Evolutionary conservation across 35 echinoderm and acorn worm genomes (phyloP).

Genomic region (Ophiothrix spiculata): DNA sequence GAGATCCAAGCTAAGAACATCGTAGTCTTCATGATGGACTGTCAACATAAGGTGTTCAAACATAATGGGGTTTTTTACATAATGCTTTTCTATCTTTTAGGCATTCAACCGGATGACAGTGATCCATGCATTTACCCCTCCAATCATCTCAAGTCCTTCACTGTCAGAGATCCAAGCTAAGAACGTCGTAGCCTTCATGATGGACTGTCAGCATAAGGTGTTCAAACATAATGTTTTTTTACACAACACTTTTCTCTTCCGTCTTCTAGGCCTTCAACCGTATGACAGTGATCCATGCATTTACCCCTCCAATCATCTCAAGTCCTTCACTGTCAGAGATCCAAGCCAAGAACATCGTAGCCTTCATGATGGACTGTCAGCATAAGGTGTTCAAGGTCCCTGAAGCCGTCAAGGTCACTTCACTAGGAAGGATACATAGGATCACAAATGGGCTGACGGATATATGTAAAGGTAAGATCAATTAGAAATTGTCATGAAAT

Average conservation of each 20-base stretch:
- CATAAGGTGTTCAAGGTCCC: slow-evolving; percentile 65
- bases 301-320: slow-evolving; percentile 54
- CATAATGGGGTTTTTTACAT: too few species aligned
- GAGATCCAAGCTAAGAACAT: slow-evolving; percentile 70
- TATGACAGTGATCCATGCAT: slow-evolving; percentile 50
- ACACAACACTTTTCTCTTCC: too few species aligned
- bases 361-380: slow-evolving; percentile 81
- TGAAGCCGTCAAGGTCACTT: slow-evolving; percentile 31
- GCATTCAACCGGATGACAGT: slow-evolving; percentile 75
- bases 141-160: slow-evolving; percentile 51
- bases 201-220: slow-evolving; percentile 64
- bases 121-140: slow-evolving; percentile 40
- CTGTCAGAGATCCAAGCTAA: slow-evolving; percentile 67
- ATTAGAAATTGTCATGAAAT: too few species aligned
- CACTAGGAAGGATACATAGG: slow-evolving; percentile 30
- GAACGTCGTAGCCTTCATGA: slow-evolving; percentile 79
- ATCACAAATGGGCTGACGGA: slow-evolving; percentile 44
- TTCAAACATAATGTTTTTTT: too few species aligned
- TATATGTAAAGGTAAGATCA: slow-evolving; percentile 48
- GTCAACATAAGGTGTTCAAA: slow-evolving; percentile 55
- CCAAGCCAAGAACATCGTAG: slow-evolving; percentile 78
- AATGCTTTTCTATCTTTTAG: too few species aligned
- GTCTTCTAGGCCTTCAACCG: slow-evolving; percentile 93
- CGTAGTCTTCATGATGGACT: slow-evolving; percentile 85
- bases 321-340: slow-evolving; percentile 52